These are phyloP conservation scores for Tetraneura akinire DNA, from an alignment of 1,140 invertebrate species.

Conservation along the genomic window DNA sequence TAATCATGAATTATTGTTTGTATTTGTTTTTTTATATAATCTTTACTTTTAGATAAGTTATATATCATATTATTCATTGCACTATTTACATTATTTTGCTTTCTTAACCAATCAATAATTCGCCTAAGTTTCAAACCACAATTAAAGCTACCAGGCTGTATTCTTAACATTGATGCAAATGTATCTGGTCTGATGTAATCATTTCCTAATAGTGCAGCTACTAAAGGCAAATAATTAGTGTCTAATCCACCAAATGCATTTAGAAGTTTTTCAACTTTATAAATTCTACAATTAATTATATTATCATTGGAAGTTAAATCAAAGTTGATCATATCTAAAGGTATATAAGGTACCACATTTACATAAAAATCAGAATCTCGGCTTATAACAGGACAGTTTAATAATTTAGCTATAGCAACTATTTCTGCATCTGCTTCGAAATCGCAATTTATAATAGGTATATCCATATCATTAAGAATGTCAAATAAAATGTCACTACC, in stretches of 20 bases:
- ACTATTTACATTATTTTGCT: conserved; percentile 67
- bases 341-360: conserved; percentile 79
- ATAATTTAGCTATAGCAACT: conserved; percentile 68
- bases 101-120: conserved; percentile 73
- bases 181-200: conserved; percentile 78
- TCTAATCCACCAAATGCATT: conserved; percentile 64
- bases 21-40: conserved; percentile 43
- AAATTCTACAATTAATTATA: conserved; percentile 70
- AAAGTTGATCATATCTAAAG: conserved; percentile 69
- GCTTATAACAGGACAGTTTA: conserved; percentile 82
- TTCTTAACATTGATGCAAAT: conserved; percentile 72
- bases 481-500: conserved; percentile 72
- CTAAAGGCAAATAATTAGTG: conserved; percentile 63
- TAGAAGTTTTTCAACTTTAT: conserved; percentile 70
- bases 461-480: conserved; percentile 66
- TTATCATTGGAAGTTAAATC: conserved; percentile 53
- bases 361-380: conserved; percentile 92
- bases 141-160: conserved; percentile 63
- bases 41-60: conserved; percentile 6
- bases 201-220: conserved; percentile 82
- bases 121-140: conserved; percentile 68
- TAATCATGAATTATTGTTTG: conserved; percentile 49
- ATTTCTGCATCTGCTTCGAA: conserved; percentile 88
- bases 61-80: conserved; percentile 65
- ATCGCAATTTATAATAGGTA: conserved; percentile 71